Conservation (phyloP, 1,140 invertebrate species). For the Drosophila aff. region DNA sequence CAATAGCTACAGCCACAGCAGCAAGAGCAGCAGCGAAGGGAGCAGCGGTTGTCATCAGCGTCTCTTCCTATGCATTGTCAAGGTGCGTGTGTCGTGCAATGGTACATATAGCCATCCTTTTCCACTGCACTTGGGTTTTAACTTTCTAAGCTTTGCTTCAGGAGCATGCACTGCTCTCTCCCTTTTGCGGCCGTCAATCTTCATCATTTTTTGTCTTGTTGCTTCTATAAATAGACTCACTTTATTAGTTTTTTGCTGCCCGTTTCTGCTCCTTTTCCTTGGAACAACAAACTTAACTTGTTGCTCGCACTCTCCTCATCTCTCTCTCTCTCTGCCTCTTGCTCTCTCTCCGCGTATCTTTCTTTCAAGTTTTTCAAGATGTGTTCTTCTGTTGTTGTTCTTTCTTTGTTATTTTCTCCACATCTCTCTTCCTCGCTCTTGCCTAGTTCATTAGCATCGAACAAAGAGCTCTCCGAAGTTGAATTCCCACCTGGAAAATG, state of each 20-base stretch:
- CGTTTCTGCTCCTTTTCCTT: conserved; percentile 10
- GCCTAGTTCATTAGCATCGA: conserved; percentile 42
- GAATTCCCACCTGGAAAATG: conserved; percentile 28
- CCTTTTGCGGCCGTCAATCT: conserved; percentile 16
- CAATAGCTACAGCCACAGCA: neutral
- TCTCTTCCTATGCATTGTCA: conserved; percentile 61
- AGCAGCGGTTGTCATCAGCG: conserved; percentile 64
- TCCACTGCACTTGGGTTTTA: conserved; percentile 6
- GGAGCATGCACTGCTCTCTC: conserved; percentile 8
- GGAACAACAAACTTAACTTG: conserved; percentile 26
- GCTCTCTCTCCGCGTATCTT: neutral
- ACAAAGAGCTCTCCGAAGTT: conserved; percentile 33
- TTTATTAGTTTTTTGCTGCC: conserved; percentile 34
- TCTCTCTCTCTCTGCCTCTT: neutral
- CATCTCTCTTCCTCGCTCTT: conserved; percentile 7
- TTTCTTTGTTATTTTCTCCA: conserved; percentile 1
- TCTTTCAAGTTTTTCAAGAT: conserved; percentile 11
- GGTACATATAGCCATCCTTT: conserved; percentile 6
- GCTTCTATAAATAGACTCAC: conserved; percentile 39
- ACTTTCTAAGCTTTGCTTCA: conserved; percentile 42
- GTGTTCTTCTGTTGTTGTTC: conserved; percentile 10
- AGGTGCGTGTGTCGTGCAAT: conserved; percentile 49
- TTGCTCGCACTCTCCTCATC: neutral
- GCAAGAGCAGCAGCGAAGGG: conserved; percentile 3
- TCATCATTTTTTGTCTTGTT: conserved; percentile 3